A percentile compares a stretch with the other conserved stretches of the same genome.
Conservation (phyloP, 2,797 vertebrate species). For the Microctenopoma steveboyesi region DNA sequence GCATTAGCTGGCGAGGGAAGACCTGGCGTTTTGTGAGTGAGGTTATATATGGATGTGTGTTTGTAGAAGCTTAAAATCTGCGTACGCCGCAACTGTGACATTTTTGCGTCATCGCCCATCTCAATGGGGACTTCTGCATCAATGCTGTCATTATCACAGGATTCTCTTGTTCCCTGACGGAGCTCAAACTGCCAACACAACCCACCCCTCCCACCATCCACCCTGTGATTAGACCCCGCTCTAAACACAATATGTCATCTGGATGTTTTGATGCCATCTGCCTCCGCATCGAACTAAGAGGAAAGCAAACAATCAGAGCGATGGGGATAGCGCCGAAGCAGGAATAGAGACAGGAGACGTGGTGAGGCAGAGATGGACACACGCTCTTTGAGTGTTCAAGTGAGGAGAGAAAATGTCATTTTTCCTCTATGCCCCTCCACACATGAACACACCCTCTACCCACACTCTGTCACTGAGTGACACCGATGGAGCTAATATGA, state of each 20-base stretch:
- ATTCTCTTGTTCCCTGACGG: constrained; percentile 62
- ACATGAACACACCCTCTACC: constrained; percentile 40
- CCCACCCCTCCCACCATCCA: constrained; percentile 20
- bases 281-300: constrained; percentile 45
- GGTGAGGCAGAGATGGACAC: constrained; percentile 14
- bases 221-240: constrained; percentile 61
- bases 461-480: constrained; percentile 46
- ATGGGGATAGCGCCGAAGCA: background rate
- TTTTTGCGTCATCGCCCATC: constrained; percentile 49
- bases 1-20: constrained; percentile 35
- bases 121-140: constrained; percentile 47
- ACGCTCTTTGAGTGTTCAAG: constrained; percentile 4
- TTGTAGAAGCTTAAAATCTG: background rate
- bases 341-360: background rate
- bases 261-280: constrained; percentile 56
- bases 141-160: constrained; percentile 67
- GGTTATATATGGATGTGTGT: constrained; percentile 4
- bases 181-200: constrained; percentile 44
- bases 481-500: constrained; percentile 73
- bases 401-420: constrained; percentile 29
- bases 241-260: constrained; percentile 66
- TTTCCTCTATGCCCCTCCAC: constrained; percentile 19
- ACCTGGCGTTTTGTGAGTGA: constrained; percentile 15
- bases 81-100: constrained; percentile 29
- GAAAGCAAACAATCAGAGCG: constrained; percentile 49